These are phyloP conservation scores for Tangara arthus DNA, from an alignment of 2,797 vertebrate genomes.

Conservation along the genomic window DNA sequence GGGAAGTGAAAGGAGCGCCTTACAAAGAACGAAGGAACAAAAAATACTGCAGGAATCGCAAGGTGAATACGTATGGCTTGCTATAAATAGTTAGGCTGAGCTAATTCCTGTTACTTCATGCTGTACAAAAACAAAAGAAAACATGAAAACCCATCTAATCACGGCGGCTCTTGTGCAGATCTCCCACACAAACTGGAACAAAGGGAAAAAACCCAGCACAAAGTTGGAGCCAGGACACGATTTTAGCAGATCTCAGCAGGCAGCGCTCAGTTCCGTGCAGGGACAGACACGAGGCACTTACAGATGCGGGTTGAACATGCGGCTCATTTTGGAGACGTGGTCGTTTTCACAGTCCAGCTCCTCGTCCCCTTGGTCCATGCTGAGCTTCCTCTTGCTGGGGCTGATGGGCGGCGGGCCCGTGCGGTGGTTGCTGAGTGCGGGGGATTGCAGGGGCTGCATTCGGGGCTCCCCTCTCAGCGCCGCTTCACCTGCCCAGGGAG, in stretches of 20 bases:
- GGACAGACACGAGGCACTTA: constrained; percentile 70
- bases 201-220: not conserved
- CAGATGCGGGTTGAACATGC: constrained; percentile 90
- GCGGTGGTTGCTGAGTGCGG: constrained; percentile 86
- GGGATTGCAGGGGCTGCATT: constrained; percentile 89
- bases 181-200: not conserved
- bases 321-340: constrained; percentile 94
- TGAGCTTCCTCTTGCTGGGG: constrained; percentile 94
- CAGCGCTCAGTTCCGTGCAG: fast-evolving
- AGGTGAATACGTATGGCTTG: not conserved
- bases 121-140: not conserved
- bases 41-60: not conserved
- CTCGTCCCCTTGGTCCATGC: constrained; percentile 87
- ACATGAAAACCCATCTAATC: not conserved
- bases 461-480: constrained; percentile 91
- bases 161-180: not conserved
- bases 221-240: not conserved
- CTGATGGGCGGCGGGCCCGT: constrained; percentile 96
- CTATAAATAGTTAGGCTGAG: constrained; percentile 8
- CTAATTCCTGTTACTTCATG: constrained; percentile 32
- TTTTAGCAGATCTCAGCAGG: not conserved
- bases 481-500: constrained; percentile 84
- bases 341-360: constrained; percentile 92
- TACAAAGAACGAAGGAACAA: not conserved
- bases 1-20: not conserved